Evolutionary conservation across 2,888 invertebrate genomes (phyloP).

Genomic region (Poecilus cupreus): DNA sequence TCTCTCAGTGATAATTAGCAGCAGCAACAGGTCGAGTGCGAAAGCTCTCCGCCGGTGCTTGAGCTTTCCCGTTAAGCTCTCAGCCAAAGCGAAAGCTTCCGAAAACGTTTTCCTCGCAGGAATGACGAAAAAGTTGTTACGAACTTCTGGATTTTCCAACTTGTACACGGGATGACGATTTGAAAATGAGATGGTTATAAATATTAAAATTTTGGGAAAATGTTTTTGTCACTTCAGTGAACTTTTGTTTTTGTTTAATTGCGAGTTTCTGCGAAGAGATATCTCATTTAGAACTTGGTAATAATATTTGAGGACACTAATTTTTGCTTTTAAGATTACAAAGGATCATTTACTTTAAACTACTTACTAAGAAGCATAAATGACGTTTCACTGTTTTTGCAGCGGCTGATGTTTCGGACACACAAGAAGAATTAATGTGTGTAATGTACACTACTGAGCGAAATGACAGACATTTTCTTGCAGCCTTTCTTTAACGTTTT

Average conservation of each 20-base stretch:
- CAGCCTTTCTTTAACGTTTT: background rate
- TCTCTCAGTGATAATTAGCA: constrained; percentile 46
- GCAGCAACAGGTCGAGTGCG: constrained; percentile 46
- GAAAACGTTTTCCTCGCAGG: background rate
- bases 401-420: background rate
- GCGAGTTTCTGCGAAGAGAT: background rate
- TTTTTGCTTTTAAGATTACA: constrained; percentile 27
- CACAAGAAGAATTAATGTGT: constrained; percentile 13
- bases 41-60: constrained; percentile 14
- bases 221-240: constrained; percentile 37
- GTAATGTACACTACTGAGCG: background rate
- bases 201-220: constrained; percentile 27
- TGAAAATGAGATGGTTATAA: constrained; percentile 36
- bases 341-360: background rate
- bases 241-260: constrained; percentile 35
- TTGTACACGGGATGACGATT: constrained; percentile 9
- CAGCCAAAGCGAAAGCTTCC: constrained; percentile 26
- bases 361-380: constrained; percentile 25
- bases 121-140: background rate
- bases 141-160: constrained; percentile 18
- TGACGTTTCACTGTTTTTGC: background rate
- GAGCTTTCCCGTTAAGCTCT: constrained; percentile 30
- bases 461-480: background rate
- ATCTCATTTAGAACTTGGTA: constrained; percentile 10
- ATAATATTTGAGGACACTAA: background rate